Conservation (phyloP, 1,140 invertebrate species). For the Drosophila miranda region DNA sequence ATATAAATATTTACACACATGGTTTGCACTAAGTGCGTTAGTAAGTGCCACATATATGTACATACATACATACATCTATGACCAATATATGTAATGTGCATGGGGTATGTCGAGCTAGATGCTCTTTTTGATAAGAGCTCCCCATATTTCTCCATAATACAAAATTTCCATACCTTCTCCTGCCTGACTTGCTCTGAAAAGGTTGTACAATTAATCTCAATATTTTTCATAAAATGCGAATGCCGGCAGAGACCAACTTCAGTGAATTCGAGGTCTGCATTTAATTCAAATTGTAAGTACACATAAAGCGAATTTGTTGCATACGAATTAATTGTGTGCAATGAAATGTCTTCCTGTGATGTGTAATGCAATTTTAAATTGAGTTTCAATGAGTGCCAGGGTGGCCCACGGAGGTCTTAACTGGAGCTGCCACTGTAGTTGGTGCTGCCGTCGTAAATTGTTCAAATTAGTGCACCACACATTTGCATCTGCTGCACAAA, state of each 20-base stretch:
- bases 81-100: not conserved
- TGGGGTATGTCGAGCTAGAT: not conserved
- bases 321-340: conserved; percentile 37
- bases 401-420: too few relatives aligned
- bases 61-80: not conserved
- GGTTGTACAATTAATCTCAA: conserved; percentile 18
- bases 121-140: conserved; percentile 8
- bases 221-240: conserved; percentile 28
- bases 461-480: conserved; percentile 33
- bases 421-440: not conserved
- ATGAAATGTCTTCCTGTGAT: conserved; percentile 20
- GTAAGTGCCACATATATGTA: not conserved
- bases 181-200: conserved; percentile 27
- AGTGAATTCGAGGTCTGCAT: too few relatives aligned
- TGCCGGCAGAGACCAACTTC: too few relatives aligned
- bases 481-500: conserved; percentile 33
- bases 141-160: conserved; percentile 4
- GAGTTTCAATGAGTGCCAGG: conserved; percentile 35
- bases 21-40: conserved; percentile 16
- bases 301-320: not conserved
- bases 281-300: not conserved
- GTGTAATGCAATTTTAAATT: conserved; percentile 30
- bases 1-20: conserved; percentile 29
- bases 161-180: not conserved
- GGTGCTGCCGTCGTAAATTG: conserved; percentile 7